Conservation (phyloP, 2,888 invertebrate species). For the Scelioninae gen. 2 region DNA sequence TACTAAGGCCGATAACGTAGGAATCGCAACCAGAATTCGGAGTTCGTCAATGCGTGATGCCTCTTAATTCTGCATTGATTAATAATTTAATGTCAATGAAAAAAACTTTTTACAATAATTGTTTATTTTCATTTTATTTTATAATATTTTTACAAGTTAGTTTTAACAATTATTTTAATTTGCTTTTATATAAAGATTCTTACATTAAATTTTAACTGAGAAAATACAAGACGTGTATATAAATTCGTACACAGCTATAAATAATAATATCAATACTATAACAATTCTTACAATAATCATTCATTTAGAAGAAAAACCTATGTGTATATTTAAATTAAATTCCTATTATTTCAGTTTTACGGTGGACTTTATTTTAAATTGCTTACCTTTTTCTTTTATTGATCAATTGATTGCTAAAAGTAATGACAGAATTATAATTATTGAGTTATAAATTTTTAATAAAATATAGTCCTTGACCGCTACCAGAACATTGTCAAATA, state of each 20-base stretch:
- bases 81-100: too few relatives aligned
- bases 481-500: slow-evolving; percentile 17
- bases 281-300: slow-evolving; percentile 18
- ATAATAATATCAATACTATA: slow-evolving; percentile 28
- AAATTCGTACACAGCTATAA: slow-evolving; percentile 28
- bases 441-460: slow-evolving; percentile 37
- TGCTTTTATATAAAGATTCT: slow-evolving; percentile 36
- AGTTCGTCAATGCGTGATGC: too few relatives aligned
- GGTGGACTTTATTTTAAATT: neutral
- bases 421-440: too few relatives aligned
- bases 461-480: slow-evolving; percentile 36
- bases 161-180: slow-evolving; percentile 36
- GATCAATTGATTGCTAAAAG: too few relatives aligned
- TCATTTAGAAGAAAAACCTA: slow-evolving; percentile 15
- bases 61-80: too few relatives aligned
- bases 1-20: too few relatives aligned
- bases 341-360: too few relatives aligned
- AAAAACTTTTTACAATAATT: too few relatives aligned
- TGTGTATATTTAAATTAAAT: too few relatives aligned
- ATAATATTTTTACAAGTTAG: slow-evolving; percentile 36
- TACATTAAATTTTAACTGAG: slow-evolving; percentile 21
- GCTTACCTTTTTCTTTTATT: too few relatives aligned
- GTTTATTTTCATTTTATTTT: slow-evolving; percentile 41
- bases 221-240: too few relatives aligned
- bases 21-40: too few relatives aligned